phyloP scores from a whole-genome alignment of 2,797 vertebrate genomes.

The Octomys mimax region DNA sequence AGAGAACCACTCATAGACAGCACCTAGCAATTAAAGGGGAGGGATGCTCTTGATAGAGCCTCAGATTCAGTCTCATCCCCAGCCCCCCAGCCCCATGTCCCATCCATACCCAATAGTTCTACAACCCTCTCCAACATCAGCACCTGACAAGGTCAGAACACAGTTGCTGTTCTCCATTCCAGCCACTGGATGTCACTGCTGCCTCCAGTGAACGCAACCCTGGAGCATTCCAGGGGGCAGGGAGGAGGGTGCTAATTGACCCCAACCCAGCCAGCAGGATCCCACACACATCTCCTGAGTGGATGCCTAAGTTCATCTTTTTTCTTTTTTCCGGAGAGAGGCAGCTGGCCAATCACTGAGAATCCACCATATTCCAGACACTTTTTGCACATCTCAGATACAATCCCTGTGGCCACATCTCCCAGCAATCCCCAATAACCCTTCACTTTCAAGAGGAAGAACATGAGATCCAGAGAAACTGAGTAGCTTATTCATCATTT shows the following conservation, averaged over 20 bases:
- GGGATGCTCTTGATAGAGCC: not conserved
- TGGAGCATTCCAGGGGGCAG: not conserved
- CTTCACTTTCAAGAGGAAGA: not conserved
- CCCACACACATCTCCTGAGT: not conserved
- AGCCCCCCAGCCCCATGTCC: no score
- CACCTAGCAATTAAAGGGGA: not conserved
- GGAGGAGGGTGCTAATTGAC: not conserved
- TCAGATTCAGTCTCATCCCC: not conserved
- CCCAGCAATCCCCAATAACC: not conserved
- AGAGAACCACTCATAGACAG: not conserved
- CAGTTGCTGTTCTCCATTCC: not conserved
- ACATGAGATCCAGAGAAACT: not conserved
- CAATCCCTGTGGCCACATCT: not conserved
- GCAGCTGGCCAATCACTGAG: not conserved
- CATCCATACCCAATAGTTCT: not conserved
- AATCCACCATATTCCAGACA: not conserved
- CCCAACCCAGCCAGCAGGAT: not conserved
- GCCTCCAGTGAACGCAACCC: not conserved
- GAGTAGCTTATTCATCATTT: not conserved
- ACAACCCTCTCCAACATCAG: not conserved
- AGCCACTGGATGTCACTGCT: constrained; percentile 80
- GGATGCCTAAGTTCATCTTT: not conserved
- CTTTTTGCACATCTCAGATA: not conserved
- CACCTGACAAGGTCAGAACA: not conserved
- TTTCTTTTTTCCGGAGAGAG: not conserved